phyloP scores from a whole-genome alignment of 1,140 invertebrate genomes.

The Eupristina koningsbergeri region DNA sequence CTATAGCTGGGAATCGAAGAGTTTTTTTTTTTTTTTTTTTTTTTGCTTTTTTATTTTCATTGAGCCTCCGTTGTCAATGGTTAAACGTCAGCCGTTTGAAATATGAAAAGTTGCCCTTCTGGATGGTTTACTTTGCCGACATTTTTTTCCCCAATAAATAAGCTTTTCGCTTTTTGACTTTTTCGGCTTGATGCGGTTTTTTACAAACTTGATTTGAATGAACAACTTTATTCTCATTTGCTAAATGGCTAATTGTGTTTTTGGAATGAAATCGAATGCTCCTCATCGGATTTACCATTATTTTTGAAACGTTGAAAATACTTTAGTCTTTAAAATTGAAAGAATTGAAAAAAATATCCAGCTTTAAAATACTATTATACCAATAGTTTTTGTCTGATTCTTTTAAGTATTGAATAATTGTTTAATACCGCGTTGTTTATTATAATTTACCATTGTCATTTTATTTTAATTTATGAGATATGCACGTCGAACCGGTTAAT shows the following conservation, averaged over 20 bases:
- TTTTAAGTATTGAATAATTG: too few species aligned
- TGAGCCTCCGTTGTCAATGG: background rate
- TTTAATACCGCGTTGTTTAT: too few species aligned
- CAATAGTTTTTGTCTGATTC: too few species aligned
- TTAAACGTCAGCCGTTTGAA: background rate
- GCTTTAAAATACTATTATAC: too few species aligned
- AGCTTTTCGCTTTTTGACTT: background rate
- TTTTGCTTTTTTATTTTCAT: background rate
- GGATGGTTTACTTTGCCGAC: background rate
- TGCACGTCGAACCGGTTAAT: slow-evolving; percentile 37
- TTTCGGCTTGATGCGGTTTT: background rate
- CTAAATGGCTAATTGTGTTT: too few species aligned
- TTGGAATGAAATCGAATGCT: too few species aligned
- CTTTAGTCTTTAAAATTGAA: background rate
- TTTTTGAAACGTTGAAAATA: background rate
- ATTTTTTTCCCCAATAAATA: background rate
- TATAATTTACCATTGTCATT: too few species aligned
- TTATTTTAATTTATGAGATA: too few species aligned
- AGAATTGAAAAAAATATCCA: too few species aligned
- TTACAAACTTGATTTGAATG: too few species aligned
- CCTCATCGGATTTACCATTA: too few species aligned
- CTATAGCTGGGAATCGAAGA: background rate
- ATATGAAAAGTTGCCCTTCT: background rate
- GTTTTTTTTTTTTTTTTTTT: background rate
- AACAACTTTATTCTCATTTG: too few species aligned